phyloP scores from a whole-genome alignment of 2,888 invertebrate species.

The Trichogramma evanescens region DNA sequence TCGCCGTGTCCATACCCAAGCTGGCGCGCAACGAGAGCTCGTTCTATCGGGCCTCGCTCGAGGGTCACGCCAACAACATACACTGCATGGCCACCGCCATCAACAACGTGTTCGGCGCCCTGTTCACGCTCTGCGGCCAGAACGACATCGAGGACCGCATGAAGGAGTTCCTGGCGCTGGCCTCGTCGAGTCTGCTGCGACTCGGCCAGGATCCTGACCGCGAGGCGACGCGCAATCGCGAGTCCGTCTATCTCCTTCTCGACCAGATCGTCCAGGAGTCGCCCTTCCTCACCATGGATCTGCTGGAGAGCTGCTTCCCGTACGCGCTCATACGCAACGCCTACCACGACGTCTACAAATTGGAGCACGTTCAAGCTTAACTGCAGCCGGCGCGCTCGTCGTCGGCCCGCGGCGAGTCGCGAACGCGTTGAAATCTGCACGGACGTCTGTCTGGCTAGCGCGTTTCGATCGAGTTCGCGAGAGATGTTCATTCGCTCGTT shows the following conservation, averaged over 20 bases:
- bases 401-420: too few species aligned
- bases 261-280: slow-evolving; percentile 98
- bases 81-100: slow-evolving; percentile 97
- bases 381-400: background rate
- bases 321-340: slow-evolving; percentile 96
- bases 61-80: slow-evolving; percentile 97
- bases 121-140: slow-evolving; percentile 92
- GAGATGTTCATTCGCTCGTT: too few species aligned
- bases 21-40: slow-evolving; percentile 85
- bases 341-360: slow-evolving; percentile 92
- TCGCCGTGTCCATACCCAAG: slow-evolving; percentile 94
- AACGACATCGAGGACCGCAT: slow-evolving; percentile 95
- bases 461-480: too few species aligned
- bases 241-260: slow-evolving; percentile 91
- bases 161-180: slow-evolving; percentile 89
- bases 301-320: slow-evolving; percentile 97
- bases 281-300: slow-evolving; percentile 96
- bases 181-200: slow-evolving; percentile 89
- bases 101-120: slow-evolving; percentile 90
- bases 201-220: slow-evolving; percentile 93
- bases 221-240: slow-evolving; percentile 87
- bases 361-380: slow-evolving; percentile 61
- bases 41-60: slow-evolving; percentile 77
- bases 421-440: too few species aligned
- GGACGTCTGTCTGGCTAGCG: too few species aligned